Percentiles rank a stretch among this genome's conserved stretches.
These are phyloP conservation scores for Rhombomys opimus DNA, from an alignment of 2,113 vertebrate species.

Conservation along the genomic window DNA sequence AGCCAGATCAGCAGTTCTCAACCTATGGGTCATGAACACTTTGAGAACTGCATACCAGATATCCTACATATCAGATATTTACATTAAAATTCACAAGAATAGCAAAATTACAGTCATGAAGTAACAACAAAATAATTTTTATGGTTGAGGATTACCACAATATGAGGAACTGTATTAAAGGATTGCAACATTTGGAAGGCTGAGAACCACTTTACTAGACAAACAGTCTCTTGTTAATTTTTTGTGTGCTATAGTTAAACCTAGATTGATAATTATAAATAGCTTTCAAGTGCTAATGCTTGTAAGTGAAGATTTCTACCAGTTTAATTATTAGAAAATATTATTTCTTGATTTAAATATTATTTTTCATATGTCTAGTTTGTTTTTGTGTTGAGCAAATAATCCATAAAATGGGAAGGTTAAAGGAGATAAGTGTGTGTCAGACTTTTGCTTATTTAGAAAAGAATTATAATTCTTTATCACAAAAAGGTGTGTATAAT, in stretches of 20 bases:
- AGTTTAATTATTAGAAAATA: slow-evolving; percentile 43
- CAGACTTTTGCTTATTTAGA: slow-evolving; percentile 57
- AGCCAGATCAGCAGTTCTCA: no score
- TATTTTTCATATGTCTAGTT: neutral
- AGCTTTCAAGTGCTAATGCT: slow-evolving; percentile 7
- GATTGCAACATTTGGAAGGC: neutral
- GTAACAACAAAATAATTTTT: no score
- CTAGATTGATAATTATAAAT: slow-evolving; percentile 2
- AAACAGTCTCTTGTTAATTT: slow-evolving; percentile 28
- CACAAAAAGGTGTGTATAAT: neutral
- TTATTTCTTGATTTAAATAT: neutral
- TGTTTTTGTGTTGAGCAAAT: slow-evolving; percentile 41
- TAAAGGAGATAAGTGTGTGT: neutral
- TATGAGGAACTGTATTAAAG: neutral
- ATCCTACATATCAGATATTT: no score
- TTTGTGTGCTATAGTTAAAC: slow-evolving; percentile 24
- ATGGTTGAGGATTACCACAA: neutral
- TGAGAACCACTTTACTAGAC: neutral
- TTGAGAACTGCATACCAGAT: no score
- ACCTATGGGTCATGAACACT: no score
- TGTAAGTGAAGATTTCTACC: slow-evolving; percentile 28
- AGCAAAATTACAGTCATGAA: no score
- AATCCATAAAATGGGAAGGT: slow-evolving; percentile 23
- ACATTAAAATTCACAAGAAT: no score
- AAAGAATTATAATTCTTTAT: slow-evolving; percentile 45